Base-by-base conservation (phyloP, 2,888 invertebrate genomes). In the Malacosoma neustria region DNA sequence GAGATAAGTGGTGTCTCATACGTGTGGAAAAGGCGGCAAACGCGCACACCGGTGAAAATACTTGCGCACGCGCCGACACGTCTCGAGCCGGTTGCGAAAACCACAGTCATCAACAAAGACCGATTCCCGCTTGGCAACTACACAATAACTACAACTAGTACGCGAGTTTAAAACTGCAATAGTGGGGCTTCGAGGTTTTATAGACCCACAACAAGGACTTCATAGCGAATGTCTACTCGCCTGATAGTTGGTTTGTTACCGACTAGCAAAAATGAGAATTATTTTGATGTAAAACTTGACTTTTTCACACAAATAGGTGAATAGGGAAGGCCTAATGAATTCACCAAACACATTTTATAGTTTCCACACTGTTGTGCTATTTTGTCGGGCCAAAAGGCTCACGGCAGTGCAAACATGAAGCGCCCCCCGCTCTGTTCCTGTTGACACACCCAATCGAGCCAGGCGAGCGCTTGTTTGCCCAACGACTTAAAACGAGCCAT, bases 401-500 rank as follows among this genome's bases (percentile, higher is more conserved):
- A 53, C 44, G 47, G 38, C 33, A 48, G 37, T 36, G 38, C 40
- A 29, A 31, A 36, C 33, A n/a, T n/a, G n/a, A n/a, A 30, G 30
- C 29, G 30, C 4, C 2, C 7, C n/a, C n/a, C n/a, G n/a, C n/a
- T n/a, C n/a, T n/a, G n/a, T n/a, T n/a, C n/a, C 22, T 64, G 52
- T 70, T 66, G 65, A 63, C 68, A 57, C 61, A 59, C 59, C 41
- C 58, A 55, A 64, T 61, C 57, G 51, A 54, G 22, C 46, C 43
- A 46, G 51, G 59, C 52, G 49, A 7, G 7, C 51, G 51, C 39
- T 48, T 49, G 72, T 68, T 69, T 73, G 66, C 57, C 57, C 49
- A 54, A 46, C 48, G 44, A 46, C 54, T 74, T 72, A 72, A 68
- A 52, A 58, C 49, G 47, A 49, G 63, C 59, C 66, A 64, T 68